phyloP scores from a whole-genome alignment of 2,888 invertebrate species.

The Thera obeliscata region DNA sequence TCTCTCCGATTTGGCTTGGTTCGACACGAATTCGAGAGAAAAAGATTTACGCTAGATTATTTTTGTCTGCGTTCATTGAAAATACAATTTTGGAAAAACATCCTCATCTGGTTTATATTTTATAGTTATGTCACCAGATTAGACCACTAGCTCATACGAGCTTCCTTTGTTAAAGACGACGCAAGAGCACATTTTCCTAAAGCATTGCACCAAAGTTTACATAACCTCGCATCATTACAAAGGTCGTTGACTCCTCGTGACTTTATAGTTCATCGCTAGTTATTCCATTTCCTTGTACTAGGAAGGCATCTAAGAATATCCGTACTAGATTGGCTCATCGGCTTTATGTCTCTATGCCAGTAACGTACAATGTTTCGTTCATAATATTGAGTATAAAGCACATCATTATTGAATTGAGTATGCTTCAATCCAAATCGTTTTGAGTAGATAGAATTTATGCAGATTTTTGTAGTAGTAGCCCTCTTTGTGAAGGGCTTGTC shows the following conservation, averaged over 20 bases:
- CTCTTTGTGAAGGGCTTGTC: too few species aligned
- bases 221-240: constrained; percentile 35
- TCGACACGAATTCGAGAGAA: neutral
- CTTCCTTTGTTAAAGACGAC: too few species aligned
- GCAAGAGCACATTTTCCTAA: neutral
- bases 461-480: too few species aligned
- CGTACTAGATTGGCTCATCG: constrained; percentile 53
- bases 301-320: constrained; percentile 62
- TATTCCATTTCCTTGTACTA: constrained; percentile 53
- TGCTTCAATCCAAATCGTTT: neutral
- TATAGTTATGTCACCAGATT: too few species aligned
- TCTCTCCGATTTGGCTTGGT: neutral
- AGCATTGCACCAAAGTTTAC: constrained; percentile 20
- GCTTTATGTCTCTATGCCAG: constrained; percentile 26
- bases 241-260: constrained; percentile 55
- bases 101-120: too few species aligned
- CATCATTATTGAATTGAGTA: constrained; percentile 2
- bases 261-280: constrained; percentile 40
- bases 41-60: neutral
- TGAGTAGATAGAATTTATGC: neutral
- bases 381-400: constrained; percentile 12
- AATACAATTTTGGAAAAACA: too few species aligned
- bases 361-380: constrained; percentile 25
- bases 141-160: too few species aligned
- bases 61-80: neutral